Evolutionary conservation across 1,140 invertebrate species (phyloP).

Genomic region (Drosophila willistoni): DNA sequence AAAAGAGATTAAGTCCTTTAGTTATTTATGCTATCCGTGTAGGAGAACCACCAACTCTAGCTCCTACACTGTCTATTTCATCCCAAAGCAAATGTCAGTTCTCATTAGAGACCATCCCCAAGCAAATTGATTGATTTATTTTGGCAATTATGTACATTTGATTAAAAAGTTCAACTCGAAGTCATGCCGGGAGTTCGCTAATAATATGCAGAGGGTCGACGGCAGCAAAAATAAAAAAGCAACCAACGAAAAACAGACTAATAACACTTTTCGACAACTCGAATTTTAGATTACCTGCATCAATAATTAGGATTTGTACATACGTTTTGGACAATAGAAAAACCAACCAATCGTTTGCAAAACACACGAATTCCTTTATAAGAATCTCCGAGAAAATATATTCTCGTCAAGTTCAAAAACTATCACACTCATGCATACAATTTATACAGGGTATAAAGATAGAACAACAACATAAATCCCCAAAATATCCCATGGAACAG

Average conservation of each 20-base stretch:
- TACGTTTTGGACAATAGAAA: too few species aligned
- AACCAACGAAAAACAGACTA: conserved; percentile 37
- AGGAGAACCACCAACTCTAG: not conserved
- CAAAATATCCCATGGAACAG: conserved; percentile 75
- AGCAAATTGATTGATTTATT: conserved; percentile 82
- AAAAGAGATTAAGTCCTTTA: conserved; percentile 21
- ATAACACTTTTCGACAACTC: not conserved
- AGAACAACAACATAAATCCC: conserved; percentile 73
- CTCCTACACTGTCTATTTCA: conserved; percentile 18
- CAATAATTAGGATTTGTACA: too few species aligned
- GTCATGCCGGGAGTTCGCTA: conserved; percentile 67
- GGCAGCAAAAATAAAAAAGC: conserved; percentile 21
- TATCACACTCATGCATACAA: not conserved
- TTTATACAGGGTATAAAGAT: not conserved
- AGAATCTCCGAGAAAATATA: not conserved
- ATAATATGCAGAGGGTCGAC: conserved; percentile 63
- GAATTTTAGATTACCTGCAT: not conserved
- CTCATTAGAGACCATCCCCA: conserved; percentile 63
- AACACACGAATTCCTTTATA: too few species aligned
- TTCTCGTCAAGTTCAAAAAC: not conserved
- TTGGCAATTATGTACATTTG: conserved; percentile 81
- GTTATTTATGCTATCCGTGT: conserved; percentile 54
- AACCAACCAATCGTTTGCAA: too few species aligned
- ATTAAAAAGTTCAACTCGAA: conserved; percentile 74
- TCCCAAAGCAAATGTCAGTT: conserved; percentile 58